Evolutionary conservation across 2,797 vertebrate genomes (phyloP), one percentile per base, ranked within the genome.

Genomic region (Limnodromus scolopaceus): DNA sequence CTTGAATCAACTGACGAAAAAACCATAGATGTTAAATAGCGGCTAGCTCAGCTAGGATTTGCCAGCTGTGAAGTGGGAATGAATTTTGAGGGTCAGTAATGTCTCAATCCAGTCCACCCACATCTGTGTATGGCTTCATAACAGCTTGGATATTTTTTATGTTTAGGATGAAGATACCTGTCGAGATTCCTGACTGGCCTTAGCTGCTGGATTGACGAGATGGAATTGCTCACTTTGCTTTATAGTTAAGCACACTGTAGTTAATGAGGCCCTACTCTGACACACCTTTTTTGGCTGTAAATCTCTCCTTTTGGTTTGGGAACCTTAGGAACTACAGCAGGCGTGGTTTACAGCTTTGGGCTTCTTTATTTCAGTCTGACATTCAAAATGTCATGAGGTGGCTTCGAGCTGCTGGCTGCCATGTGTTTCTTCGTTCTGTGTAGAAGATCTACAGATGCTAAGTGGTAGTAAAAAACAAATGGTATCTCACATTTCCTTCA

Each of bases 201-300:
- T 58, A 63, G 39, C 22, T 77, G 55, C 36, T 53, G 49, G 69
- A 70, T 55, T 54, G 55, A 54, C 1, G 5, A 4, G 43, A 18
- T 72, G 28, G n/a, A 86, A 23, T 54, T 34, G 23, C 38, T 82
- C 68, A 15, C 39, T 87, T 90, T 55, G 72, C 49, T 83, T 86
- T 84, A 11, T 27, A 19, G 53, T 88, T 71, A 55, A 84, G 48
- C 8, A 19, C 2, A 2, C 22, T 36, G 28, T 49, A 68, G 36
- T 80, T 83, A 83, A 70, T 22, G 45, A 78, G 41, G 8, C 18
- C 49, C 2, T 92, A 41, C 24, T 78, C 49, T 71, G 30, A 51
- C 0, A 0, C 16, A 55, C 20, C 7, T 28, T 74, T 72, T 77
- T 55, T 46, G 39, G 30, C 28, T 19, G 8, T 51, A 43, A 74